phyloP scores from a whole-genome alignment of 35 echinoderm and acorn worm genomes.

The Ptychodera flava region DNA sequence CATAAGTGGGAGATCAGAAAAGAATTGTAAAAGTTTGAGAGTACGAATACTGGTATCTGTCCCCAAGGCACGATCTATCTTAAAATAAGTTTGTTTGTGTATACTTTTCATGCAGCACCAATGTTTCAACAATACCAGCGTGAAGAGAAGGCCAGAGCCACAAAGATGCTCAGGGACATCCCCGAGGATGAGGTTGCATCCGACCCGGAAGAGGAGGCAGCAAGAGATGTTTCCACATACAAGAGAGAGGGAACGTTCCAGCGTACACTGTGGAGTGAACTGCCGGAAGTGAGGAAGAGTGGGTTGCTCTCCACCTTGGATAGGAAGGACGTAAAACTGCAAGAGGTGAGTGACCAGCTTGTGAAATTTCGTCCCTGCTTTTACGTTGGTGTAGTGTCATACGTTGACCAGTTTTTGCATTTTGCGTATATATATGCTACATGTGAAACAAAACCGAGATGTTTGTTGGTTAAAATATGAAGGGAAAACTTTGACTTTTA shows the following conservation, averaged over 20 bases:
- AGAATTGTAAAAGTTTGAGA: too few relatives aligned
- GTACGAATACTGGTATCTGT: too few relatives aligned
- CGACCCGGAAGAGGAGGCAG: neutral
- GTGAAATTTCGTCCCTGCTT: neutral
- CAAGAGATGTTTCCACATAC: neutral
- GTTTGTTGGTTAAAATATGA: too few relatives aligned
- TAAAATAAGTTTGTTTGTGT: too few relatives aligned
- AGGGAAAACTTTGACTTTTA: neutral
- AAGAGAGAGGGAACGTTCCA: neutral
- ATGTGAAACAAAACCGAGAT: too few relatives aligned
- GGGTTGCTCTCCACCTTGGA: neutral
- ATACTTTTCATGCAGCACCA: slow-evolving; percentile 17
- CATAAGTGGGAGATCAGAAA: too few relatives aligned
- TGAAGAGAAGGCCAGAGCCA: slow-evolving; percentile 3
- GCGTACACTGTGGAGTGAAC: slow-evolving; percentile 10
- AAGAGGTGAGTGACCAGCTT: slow-evolving; percentile 9
- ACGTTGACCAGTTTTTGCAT: too few relatives aligned
- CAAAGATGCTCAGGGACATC: neutral
- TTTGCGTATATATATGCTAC: too few relatives aligned
- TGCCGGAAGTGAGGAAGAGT: slow-evolving; percentile 11
- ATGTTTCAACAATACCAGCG: slow-evolving; percentile 10
- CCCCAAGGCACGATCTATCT: too few relatives aligned
- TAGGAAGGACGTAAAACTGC: neutral
- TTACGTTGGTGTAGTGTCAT: too few relatives aligned
- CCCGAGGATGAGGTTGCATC: neutral